Conservation (phyloP, 2,888 invertebrate genomes). For the Pachymerium ferrugineum region DNA sequence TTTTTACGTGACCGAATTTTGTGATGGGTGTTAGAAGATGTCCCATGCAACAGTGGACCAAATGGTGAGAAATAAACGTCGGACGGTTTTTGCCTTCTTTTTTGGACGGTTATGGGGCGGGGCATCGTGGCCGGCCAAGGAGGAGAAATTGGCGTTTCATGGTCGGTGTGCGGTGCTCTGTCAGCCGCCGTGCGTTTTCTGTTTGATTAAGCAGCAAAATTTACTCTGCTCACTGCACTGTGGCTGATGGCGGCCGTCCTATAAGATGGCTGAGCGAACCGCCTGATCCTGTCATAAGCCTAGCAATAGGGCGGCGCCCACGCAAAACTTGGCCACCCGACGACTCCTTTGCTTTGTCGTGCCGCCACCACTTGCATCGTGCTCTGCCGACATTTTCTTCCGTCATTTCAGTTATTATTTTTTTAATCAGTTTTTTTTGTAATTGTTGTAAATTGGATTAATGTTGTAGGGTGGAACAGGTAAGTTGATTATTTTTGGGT, state of each 20-base stretch:
- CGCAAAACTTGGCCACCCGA: not conserved
- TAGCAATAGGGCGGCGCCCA: conserved; percentile 27
- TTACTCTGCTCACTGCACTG: conserved; percentile 35
- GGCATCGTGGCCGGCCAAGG: conserved; percentile 27
- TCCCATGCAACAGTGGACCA: too few relatives aligned
- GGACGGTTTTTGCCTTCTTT: not conserved
- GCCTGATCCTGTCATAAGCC: conserved; percentile 30
- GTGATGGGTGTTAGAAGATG: too few relatives aligned
- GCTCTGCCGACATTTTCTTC: not conserved
- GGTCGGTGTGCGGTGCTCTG: conserved; percentile 30
- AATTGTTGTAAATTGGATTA: not conserved
- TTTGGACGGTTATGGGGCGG: conserved; percentile 20
- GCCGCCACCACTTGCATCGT: not conserved
- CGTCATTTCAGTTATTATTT: not conserved
- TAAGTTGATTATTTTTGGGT: conserved; percentile 5
- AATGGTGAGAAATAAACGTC: too few relatives aligned
- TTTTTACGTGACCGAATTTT: too few relatives aligned
- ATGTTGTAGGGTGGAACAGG: not conserved
- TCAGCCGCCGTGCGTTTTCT: conserved; percentile 35
- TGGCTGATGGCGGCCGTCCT: conserved; percentile 33
- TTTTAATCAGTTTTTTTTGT: not conserved
- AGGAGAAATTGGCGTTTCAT: conserved; percentile 29
- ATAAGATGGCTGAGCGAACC: conserved; percentile 30
- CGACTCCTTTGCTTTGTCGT: not conserved
- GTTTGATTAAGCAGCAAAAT: conserved; percentile 37